These are phyloP conservation scores for Linnaemya tessellans DNA, from an alignment of 2,888 invertebrate genomes.

Conservation along the genomic window DNA sequence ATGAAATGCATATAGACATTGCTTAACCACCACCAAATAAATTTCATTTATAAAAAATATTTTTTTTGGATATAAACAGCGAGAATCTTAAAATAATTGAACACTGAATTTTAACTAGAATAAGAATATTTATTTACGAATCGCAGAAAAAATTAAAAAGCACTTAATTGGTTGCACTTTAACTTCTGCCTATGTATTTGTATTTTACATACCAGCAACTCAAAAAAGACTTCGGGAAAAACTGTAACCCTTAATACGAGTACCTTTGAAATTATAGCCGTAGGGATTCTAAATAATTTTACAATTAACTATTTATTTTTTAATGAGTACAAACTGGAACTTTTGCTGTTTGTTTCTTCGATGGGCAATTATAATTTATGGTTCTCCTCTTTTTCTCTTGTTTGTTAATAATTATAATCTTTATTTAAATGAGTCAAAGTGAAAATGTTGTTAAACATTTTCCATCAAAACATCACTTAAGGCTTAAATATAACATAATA, in stretches of 20 bases:
- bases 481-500: slow-evolving; percentile 79
- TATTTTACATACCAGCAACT: neutral
- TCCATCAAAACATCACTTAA: slow-evolving; percentile 73
- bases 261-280: slow-evolving; percentile 45
- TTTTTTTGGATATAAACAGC: no score
- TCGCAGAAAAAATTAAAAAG: neutral
- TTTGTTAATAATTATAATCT: slow-evolving; percentile 78
- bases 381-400: slow-evolving; percentile 68
- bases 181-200: neutral
- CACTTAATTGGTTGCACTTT: slow-evolving; percentile 33
- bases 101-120: no score
- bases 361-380: slow-evolving; percentile 53
- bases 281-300: slow-evolving; percentile 51
- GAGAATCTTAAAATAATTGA: no score
- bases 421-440: slow-evolving; percentile 77
- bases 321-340: slow-evolving; percentile 8
- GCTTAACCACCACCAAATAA: no score
- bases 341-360: slow-evolving; percentile 21
- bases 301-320: slow-evolving; percentile 13
- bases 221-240: slow-evolving; percentile 12
- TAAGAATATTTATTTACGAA: no score
- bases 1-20: no score
- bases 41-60: no score
- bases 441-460: slow-evolving; percentile 79
- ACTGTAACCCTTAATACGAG: slow-evolving; percentile 26